phyloP scores from a whole-genome alignment of 2,888 invertebrate genomes.

The Rotaria sp. region DNA sequence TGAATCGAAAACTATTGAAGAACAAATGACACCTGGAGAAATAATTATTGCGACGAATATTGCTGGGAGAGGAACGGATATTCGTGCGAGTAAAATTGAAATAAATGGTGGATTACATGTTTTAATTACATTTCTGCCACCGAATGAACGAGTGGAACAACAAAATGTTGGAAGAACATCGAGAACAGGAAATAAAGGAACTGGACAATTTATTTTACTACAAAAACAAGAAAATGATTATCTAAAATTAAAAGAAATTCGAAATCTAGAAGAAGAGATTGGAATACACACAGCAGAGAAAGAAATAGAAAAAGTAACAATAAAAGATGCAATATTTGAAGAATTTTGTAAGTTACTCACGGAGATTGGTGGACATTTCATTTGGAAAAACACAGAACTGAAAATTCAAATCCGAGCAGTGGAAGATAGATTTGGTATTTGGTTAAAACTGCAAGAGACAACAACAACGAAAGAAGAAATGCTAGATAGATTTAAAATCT shows the following conservation, averaged over 20 bases:
- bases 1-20: not conserved
- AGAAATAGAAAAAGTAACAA: not conserved
- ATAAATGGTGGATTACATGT: constrained; percentile 43
- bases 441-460: not conserved
- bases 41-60: constrained; percentile 43
- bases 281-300: not conserved
- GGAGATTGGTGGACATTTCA: not conserved
- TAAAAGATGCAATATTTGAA: not conserved
- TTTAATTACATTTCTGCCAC: constrained; percentile 42
- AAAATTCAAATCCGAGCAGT: not conserved
- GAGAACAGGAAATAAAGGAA: constrained; percentile 41
- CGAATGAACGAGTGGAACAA: constrained; percentile 42
- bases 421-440: not conserved
- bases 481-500: not conserved
- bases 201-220: constrained; percentile 30
- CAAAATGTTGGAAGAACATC: constrained; percentile 42
- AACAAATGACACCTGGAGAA: constrained; percentile 35
- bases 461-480: not conserved
- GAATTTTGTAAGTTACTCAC: not conserved
- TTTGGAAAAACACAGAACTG: no score
- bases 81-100: constrained; percentile 30
- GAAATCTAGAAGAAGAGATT: not conserved
- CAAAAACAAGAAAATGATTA: not conserved
- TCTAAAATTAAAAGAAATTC: not conserved
- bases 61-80: constrained; percentile 43